Percentiles rank a stretch among this genome's conserved stretches.
Conservation (phyloP, 1,140 invertebrate genomes). For the Solenopsis invicta region DNA sequence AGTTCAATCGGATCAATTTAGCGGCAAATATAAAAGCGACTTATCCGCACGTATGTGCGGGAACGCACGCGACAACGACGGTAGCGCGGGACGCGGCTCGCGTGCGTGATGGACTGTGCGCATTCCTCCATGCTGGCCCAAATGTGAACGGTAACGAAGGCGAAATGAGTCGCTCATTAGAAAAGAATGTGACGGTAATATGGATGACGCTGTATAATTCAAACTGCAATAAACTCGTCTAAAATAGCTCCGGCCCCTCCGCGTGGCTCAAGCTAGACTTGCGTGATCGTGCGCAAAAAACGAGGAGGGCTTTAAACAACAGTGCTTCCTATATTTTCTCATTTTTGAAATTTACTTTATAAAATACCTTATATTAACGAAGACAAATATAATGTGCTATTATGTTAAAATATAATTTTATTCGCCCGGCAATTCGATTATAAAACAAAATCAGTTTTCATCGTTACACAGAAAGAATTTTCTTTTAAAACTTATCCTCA, state of each 20-base stretch:
- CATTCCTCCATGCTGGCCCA: constrained; percentile 85
- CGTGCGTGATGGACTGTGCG: constrained; percentile 18
- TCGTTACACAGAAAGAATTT: too few species aligned
- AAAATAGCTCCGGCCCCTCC: background rate
- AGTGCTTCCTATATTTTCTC: background rate
- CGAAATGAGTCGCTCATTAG: constrained; percentile 80
- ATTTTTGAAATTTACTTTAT: background rate
- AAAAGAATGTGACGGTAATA: constrained; percentile 78
- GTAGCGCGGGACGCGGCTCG: background rate
- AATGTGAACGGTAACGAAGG: constrained; percentile 78
- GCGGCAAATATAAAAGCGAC: constrained; percentile 18
- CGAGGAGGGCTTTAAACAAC: background rate
- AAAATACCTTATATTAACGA: background rate
- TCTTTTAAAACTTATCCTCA: too few species aligned
- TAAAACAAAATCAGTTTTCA: too few species aligned
- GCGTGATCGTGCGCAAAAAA: constrained; percentile 39
- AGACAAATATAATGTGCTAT: background rate
- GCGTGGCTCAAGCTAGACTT: background rate
- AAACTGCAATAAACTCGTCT: constrained; percentile 68
- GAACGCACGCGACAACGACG: too few species aligned
- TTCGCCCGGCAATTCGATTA: too few species aligned
- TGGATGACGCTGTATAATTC: constrained; percentile 62
- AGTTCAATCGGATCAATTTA: constrained; percentile 9
- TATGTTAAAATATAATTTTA: background rate
- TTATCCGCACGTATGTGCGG: constrained; percentile 13